Conservation (phyloP, 2,113 vertebrate genomes). For the Morone saxatilis region DNA sequence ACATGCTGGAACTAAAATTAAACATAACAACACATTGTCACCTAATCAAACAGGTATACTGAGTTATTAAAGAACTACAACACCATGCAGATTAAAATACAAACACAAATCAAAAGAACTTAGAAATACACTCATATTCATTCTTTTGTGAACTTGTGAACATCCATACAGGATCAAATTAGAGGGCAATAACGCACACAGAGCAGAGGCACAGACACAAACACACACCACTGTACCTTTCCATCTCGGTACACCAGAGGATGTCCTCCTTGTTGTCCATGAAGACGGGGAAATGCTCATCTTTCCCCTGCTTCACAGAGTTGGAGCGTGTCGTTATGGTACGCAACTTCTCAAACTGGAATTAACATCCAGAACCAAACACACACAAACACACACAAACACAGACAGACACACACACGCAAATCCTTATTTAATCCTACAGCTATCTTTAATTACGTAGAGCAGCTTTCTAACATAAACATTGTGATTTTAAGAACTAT, state of each 20-base stretch:
- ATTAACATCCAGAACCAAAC: constrained; percentile 78
- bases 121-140: background rate
- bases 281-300: constrained; percentile 98
- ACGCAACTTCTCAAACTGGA: constrained; percentile 99
- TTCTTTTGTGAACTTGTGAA: background rate
- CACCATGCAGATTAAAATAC: background rate
- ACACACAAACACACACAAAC: constrained; percentile 55
- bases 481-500: background rate
- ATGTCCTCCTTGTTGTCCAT: constrained; percentile 99
- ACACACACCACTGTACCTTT: constrained; percentile 87
- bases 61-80: background rate
- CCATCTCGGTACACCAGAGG: constrained; percentile 99
- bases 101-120: background rate
- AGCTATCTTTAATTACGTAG: constrained; percentile 20
- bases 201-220: background rate
- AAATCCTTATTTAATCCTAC: constrained; percentile 66
- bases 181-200: background rate
- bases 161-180: background rate
- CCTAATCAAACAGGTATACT: background rate
- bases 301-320: constrained; percentile 99
- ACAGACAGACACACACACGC: constrained; percentile 57
- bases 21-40: background rate
- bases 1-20: background rate
- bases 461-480: constrained; percentile 7
- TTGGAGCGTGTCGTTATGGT: constrained; percentile 99